phyloP scores from a whole-genome alignment of 2,113 vertebrate species.

The Candoia aspera region DNA sequence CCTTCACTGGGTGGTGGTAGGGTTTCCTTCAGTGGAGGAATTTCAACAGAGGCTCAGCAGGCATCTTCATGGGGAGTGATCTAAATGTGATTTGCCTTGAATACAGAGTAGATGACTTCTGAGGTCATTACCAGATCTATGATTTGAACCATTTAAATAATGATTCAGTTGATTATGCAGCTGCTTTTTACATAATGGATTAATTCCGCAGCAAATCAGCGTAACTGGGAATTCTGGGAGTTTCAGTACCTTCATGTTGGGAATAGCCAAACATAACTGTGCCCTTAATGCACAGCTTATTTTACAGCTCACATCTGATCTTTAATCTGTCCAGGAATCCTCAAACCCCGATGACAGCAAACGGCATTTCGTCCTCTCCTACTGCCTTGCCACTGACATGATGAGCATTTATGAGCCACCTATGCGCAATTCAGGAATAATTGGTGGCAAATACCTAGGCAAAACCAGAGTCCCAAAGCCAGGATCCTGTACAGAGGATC shows the following conservation, averaged over 20 bases:
- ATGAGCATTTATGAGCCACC: constrained; percentile 89
- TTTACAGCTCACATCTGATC: not conserved
- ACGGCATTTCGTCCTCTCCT: constrained; percentile 86
- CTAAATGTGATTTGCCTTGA: not conserved
- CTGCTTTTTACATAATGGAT: not conserved
- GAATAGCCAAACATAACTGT: not conserved
- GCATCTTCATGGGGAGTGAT: not conserved
- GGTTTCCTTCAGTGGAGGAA: not conserved
- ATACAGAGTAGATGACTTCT: not conserved
- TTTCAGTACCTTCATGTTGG: not conserved
- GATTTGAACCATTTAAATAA: not conserved
- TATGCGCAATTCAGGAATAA: constrained; percentile 85
- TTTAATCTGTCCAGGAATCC: constrained; percentile 79
- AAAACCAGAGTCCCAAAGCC: constrained; percentile 84
- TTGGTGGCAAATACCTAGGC: constrained; percentile 83
- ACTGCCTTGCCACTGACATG: constrained; percentile 83
- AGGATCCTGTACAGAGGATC: constrained; percentile 74
- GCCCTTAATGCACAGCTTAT: not conserved
- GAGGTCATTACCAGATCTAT: not conserved
- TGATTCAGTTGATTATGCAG: not conserved
- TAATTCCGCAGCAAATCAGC: not conserved
- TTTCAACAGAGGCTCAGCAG: not conserved
- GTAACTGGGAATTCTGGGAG: not conserved
- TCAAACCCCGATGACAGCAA: constrained; percentile 77
- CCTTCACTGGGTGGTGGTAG: not conserved